Conservation (phyloP, 2,797 vertebrate genomes). For the Gymnodraco acuticeps region DNA sequence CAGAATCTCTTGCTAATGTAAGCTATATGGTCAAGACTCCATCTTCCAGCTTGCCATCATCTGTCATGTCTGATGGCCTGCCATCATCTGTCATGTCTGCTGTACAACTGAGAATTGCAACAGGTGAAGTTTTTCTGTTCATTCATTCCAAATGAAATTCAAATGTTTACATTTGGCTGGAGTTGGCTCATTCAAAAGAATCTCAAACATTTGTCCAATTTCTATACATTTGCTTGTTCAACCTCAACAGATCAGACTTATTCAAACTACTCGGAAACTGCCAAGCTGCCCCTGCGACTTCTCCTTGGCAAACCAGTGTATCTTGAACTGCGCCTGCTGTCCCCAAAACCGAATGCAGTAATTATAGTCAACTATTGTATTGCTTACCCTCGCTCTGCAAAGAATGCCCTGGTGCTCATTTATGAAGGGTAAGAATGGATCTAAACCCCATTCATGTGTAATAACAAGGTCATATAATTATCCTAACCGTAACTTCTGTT, state of each 20-base stretch:
- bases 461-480: background rate
- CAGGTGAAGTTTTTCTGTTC: slow-evolving; percentile 55
- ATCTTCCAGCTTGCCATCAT: slow-evolving; percentile 36
- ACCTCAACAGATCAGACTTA: slow-evolving; percentile 69
- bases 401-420: slow-evolving; percentile 78
- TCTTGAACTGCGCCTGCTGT: slow-evolving; percentile 74
- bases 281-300: slow-evolving; percentile 68
- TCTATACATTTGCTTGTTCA: accelerated
- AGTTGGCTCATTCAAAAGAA: background rate
- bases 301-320: slow-evolving; percentile 79
- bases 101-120: slow-evolving; percentile 76
- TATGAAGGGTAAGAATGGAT: slow-evolving; percentile 79
- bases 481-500: accelerated
- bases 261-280: slow-evolving; percentile 53
- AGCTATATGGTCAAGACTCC: slow-evolving; percentile 79
- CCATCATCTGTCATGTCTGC: slow-evolving; percentile 28
- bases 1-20: slow-evolving; percentile 47
- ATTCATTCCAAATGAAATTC: background rate
- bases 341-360: slow-evolving; percentile 60
- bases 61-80: slow-evolving; percentile 43
- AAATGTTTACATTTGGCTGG: background rate
- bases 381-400: slow-evolving; percentile 82
- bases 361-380: slow-evolving; percentile 85
- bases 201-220: background rate
- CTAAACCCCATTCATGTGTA: background rate